Conservation (phyloP, 2,888 invertebrate species). For the Apodemia duryi region DNA sequence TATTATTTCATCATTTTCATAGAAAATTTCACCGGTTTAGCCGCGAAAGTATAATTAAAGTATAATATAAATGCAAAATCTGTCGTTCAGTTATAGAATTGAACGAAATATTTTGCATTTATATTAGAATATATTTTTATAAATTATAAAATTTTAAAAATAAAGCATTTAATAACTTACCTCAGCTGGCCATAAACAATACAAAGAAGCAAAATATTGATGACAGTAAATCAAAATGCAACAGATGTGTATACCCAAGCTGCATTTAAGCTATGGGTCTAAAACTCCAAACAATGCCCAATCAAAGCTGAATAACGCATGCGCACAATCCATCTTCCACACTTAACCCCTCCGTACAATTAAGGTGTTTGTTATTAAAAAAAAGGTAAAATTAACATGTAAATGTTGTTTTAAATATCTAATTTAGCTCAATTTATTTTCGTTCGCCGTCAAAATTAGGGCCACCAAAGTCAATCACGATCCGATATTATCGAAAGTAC, state of each 20-base stretch:
- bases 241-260: slow-evolving; percentile 49
- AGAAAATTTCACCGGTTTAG: too few species aligned
- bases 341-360: slow-evolving; percentile 29
- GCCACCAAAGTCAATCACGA: too few species aligned
- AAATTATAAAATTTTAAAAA: too few species aligned
- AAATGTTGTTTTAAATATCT: slow-evolving; percentile 30
- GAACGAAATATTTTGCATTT: too few species aligned
- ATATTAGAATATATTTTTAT: too few species aligned
- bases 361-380: slow-evolving; percentile 35
- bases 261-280: slow-evolving; percentile 33
- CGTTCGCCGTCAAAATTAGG: too few species aligned
- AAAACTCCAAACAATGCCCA: slow-evolving; percentile 54
- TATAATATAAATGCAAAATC: too few species aligned
- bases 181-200: background rate
- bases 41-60: too few species aligned
- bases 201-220: background rate
- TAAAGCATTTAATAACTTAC: background rate
- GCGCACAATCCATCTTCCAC: slow-evolving; percentile 33
- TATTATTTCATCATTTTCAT: too few species aligned
- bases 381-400: slow-evolving; percentile 37
- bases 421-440: too few species aligned
- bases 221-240: slow-evolving; percentile 11
- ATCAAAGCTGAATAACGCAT: slow-evolving; percentile 45
- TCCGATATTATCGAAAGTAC: too few species aligned
- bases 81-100: too few species aligned